Base-by-base conservation (phyloP, 2,797 vertebrate genomes). In the Xiphorhynchus erythropygius region DNA sequence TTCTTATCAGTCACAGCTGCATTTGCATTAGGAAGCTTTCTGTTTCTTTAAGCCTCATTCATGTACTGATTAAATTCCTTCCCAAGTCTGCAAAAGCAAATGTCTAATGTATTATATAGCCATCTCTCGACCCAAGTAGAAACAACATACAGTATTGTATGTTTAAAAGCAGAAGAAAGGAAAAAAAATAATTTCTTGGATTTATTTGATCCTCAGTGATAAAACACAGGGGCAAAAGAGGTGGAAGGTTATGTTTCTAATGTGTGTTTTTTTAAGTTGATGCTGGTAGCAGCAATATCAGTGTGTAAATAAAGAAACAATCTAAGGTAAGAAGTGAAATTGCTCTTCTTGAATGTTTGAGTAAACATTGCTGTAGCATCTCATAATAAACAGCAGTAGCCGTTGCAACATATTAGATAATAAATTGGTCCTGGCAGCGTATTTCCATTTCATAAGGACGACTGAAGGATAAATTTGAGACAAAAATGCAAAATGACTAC, bases 1-100 rank as follows among this genome's bases (percentile, higher is more conserved):
- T 97, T 94, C 95, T 97, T 98, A 94, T 93, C 92, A 87, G 89
- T 97, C 89, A 95, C 83, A 97, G 96, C 93, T 96, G 90, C 78
- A 90, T 96, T 97, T 97, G 82, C 86, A 94, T 96, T 95, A 93
- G 82, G 71, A 96, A 81, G 52, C 69, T 94, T 97, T 97, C 91
- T 87, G 87, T 89, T 94, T 96, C 82, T 94, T 90, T 95, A 97
- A 96, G 88, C 73, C 79, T 50, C 53, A 92, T 98, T 97, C 77
- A 91, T 91, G 49, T 93, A 55, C 75, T 95, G 77, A 95, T 88
- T 94, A 97, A 96, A 96, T 96, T 70, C 94, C 91, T 78, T 95
- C 93, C 94, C 87, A 92, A 84, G 83, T 75, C 81, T 93, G 46
- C 75, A 81, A 92, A 91, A 82, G 88, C 89, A 87, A 96, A 89